Base-by-base conservation (phyloP, 2,888 invertebrate species). In the Rhodophaea formosa region DNA sequence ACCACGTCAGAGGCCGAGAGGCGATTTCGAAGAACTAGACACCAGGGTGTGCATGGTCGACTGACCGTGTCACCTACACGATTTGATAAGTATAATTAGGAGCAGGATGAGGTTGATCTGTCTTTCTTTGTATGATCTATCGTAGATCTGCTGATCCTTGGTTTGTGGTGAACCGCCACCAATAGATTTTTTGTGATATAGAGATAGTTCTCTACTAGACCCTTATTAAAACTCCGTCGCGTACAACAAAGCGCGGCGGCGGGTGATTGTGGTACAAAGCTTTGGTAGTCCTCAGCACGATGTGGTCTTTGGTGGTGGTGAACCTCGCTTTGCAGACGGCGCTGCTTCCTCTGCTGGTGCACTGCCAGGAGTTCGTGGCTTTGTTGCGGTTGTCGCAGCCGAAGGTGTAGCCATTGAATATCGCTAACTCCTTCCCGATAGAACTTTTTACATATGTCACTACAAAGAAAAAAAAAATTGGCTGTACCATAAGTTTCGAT, bases 391-490 rank as follows among this genome's bases (percentile, higher is more conserved):
- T 47, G 8, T 7, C 60, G 46, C 66, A 65, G 60, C 64, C 65
- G 62, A 62, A 74, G 0, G 71, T 66, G 57, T 69, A 67, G 5
- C 68, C 67, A 3, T 60, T 54, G 7, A 69, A 43, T 3, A 71
- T 15, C 0, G 68, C 66, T 30, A 71, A 23, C 46, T 49, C 56
- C 55, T 69, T 69, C 15, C 67, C 69, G 7, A 7, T 53, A 17
- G 29, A 16, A n/a, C 8, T 15, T 30, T 42, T 14, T 8, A 58
- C 39, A 12, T 17, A 58, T n/a, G 8, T 16, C 0, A 42, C 49
- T 51, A 16, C n/a, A n/a, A n/a, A 45, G 35, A 45, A 39, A 39
- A 0, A 39, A 35, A 35, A 35, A 10, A 10, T 10, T 3, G 8
- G 8, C 1, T 32, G 7, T 32, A 32, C 7, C n/a, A n/a, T n/a